These are phyloP conservation scores for Pararge aegeria DNA, from an alignment of 1,140 invertebrate species.

Conservation along the genomic window DNA sequence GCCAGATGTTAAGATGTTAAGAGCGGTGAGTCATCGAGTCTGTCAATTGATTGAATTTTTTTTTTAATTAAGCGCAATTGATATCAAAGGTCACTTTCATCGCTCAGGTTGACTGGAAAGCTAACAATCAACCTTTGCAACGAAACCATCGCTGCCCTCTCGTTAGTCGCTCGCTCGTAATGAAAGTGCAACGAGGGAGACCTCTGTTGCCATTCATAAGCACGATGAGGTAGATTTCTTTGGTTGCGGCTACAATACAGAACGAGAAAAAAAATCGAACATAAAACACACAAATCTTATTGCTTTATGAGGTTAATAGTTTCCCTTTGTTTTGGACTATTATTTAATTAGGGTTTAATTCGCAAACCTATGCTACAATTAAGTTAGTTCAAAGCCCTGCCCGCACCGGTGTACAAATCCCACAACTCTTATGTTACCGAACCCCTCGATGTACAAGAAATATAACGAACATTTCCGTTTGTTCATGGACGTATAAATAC, in stretches of 20 bases:
- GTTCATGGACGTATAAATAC: conserved; percentile 9
- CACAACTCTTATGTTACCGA: background rate
- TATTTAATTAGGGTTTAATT: background rate
- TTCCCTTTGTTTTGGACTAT: conserved; percentile 13
- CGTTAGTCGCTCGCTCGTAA: no score
- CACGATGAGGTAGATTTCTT: conserved; percentile 32
- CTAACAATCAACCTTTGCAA: no score
- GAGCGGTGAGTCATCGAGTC: no score
- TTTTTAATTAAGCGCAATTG: background rate
- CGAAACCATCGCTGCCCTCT: no score
- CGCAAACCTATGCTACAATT: no score
- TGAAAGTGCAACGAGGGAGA: no score
- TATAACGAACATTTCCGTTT: no score
- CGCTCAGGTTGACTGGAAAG: no score
- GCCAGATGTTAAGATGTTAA: background rate
- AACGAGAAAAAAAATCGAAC: conserved; percentile 10
- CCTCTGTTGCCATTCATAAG: conserved; percentile 5
- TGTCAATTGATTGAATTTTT: background rate
- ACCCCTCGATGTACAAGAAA: conserved; percentile 5
- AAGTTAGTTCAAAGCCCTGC: background rate
- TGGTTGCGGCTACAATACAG: no score
- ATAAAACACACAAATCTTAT: conserved; percentile 23
- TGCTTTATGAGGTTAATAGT: conserved; percentile 27
- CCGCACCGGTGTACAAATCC: background rate
- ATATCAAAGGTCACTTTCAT: background rate